Evolutionary conservation across 1,140 invertebrate genomes (phyloP), one percentile per base, ranked within the genome.

Genomic region (Ditylenchus dipsaci): DNA sequence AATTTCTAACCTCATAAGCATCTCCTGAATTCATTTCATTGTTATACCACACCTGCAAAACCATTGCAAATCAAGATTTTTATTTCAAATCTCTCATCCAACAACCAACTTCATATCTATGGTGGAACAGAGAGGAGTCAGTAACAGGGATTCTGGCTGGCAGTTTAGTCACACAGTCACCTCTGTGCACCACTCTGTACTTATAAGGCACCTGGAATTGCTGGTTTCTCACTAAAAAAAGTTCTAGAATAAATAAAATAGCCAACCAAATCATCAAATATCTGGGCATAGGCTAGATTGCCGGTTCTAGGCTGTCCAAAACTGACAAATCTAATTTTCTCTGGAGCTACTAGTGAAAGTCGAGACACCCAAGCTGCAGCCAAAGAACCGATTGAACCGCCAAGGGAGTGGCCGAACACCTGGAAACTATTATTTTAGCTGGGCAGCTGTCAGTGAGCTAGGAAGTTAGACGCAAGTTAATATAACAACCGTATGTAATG

Each of bases 311-410:
- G 72, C 58, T 74, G 72, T 1, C 72, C 72, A 59, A 74, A 74
- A 30, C 74, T 77, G 9, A 74, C 42, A 59, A 74, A 74, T 27
- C 72, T 63, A 17, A 74, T 45, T 47, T 56, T 45, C 19, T 75
- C 42, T 0, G 71, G 0, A 38, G 29, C n/a, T 5, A 76, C 43
- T 33, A 74, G 26, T 3, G 47, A 62, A 17, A 63, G 72, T 15
- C 76, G 47, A 7, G 76, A 38, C 19, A 78, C 72, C 69, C 68
- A 74, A 0, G 75, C 29, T 21, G 72, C 76, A n/a, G 76, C 75
- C 49, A 74, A 67, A 9, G 72, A 60, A 0, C 69, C 72, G 11
- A 74, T 21, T 27, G 72, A 72, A 26, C 72, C 72, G 15, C 72
- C 72, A 7, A 74, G 38, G 1, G 72, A 74, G 42, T 74, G 72